A percentile compares a stretch with the other conserved stretches of the same genome.
phyloP scores from a whole-genome alignment of 2,888 invertebrate genomes.

The Philhelius pedissequus region DNA sequence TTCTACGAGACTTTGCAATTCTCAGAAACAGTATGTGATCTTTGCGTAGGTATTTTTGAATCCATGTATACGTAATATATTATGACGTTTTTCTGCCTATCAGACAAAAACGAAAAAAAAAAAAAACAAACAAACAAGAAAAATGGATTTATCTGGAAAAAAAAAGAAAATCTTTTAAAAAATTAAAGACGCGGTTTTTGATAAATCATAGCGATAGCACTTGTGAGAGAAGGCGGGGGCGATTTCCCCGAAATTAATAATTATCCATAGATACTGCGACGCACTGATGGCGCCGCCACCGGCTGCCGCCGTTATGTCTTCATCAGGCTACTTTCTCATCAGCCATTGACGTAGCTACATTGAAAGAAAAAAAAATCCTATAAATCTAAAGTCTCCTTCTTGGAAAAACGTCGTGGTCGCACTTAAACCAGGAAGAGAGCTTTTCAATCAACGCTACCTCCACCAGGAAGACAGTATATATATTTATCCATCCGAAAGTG shows the following conservation, averaged over 20 bases:
- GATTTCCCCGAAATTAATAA: neutral
- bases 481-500: neutral
- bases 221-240: neutral
- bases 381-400: neutral
- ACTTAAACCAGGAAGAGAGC: neutral
- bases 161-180: neutral
- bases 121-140: neutral
- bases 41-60: too few species aligned
- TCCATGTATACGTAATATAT: neutral
- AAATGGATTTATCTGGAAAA: constrained; percentile 5
- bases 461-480: neutral
- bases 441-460: neutral
- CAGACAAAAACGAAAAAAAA: too few species aligned
- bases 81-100: neutral
- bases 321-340: constrained; percentile 1
- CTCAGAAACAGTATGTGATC: neutral
- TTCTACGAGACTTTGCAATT: neutral
- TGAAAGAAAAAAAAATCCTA: neutral
- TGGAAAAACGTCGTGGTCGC: neutral
- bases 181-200: neutral
- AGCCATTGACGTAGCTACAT: neutral
- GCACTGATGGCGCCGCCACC: neutral
- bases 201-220: neutral
- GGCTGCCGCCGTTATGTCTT: neutral
- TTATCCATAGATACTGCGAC: neutral